Conservation (phyloP, 2,888 invertebrate genomes). For the Platycheirus rosarum region DNA sequence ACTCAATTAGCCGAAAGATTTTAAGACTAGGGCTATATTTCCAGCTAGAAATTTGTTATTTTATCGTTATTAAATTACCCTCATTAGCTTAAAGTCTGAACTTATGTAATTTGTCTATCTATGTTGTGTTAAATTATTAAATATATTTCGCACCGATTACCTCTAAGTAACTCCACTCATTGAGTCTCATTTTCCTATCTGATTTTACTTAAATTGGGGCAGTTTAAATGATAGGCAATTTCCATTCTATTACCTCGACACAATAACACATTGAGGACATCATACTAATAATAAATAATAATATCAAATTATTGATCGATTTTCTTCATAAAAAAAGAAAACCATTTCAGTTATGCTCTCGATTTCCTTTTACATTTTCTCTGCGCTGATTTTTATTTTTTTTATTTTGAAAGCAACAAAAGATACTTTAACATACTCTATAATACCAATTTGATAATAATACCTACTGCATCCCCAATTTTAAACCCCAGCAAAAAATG, state of each 20-base stretch:
- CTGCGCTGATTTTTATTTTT: background rate
- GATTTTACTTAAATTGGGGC: constrained; percentile 24
- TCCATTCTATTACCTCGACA: constrained; percentile 27
- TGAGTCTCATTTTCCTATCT: background rate
- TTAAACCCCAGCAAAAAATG: constrained; percentile 12
- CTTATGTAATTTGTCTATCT: no score
- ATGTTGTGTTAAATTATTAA: no score
- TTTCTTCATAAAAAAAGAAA: constrained; percentile 13
- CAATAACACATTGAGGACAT: constrained; percentile 30
- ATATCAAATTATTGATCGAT: constrained; percentile 46
- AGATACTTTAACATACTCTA: constrained; percentile 19
- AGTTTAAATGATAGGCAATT: constrained; percentile 27
- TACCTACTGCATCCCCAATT: constrained; percentile 18
- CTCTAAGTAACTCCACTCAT: background rate
- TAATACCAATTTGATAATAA: constrained; percentile 52
- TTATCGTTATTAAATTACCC: no score
- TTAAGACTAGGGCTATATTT: no score
- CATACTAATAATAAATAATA: constrained; percentile 32
- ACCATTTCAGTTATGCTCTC: background rate
- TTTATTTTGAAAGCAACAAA: constrained; percentile 35
- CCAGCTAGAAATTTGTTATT: no score
- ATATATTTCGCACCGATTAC: constrained; percentile 1
- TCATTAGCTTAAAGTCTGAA: no score
- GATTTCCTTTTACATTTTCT: background rate
- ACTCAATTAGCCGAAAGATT: no score